These are phyloP conservation scores for Helogale parvula DNA, from an alignment of 2,113 vertebrate species.

Conservation along the genomic window DNA sequence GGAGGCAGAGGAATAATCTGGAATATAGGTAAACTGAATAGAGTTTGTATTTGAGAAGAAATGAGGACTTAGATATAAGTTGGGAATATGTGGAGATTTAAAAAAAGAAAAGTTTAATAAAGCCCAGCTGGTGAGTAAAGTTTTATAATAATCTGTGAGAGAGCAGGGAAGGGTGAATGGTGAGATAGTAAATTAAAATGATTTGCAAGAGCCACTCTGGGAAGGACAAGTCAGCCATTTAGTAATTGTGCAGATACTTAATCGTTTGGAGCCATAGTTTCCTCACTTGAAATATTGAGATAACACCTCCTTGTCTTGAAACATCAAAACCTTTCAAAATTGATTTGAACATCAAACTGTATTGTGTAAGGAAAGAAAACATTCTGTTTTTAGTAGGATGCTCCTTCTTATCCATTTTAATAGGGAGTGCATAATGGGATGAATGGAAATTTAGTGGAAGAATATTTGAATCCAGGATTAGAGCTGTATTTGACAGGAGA, in stretches of 20 bases:
- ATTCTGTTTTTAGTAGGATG: neutral
- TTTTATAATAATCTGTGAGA: neutral
- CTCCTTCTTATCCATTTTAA: neutral
- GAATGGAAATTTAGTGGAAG: constrained; percentile 33
- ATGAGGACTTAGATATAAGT: neutral
- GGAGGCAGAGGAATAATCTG: neutral
- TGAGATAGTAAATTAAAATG: neutral
- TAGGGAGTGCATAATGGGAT: neutral
- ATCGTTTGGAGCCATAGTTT: neutral
- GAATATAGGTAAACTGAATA: neutral
- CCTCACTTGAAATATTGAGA: neutral
- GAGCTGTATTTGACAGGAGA: constrained; percentile 64
- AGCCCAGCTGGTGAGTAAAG: neutral
- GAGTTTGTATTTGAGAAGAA: neutral
- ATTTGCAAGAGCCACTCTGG: neutral
- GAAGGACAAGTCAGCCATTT: neutral
- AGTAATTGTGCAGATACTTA: neutral
- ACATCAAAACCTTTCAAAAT: neutral
- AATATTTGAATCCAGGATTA: constrained; percentile 65
- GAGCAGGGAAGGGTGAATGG: neutral
- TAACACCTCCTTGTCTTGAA: constrained; percentile 4
- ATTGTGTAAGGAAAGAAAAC: neutral
- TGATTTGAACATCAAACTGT: neutral
- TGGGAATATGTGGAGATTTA: neutral
- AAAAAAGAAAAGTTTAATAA: neutral